These are phyloP conservation scores for Scortum barcoo DNA, from an alignment of 2,113 vertebrate species.

Conservation along the genomic window DNA sequence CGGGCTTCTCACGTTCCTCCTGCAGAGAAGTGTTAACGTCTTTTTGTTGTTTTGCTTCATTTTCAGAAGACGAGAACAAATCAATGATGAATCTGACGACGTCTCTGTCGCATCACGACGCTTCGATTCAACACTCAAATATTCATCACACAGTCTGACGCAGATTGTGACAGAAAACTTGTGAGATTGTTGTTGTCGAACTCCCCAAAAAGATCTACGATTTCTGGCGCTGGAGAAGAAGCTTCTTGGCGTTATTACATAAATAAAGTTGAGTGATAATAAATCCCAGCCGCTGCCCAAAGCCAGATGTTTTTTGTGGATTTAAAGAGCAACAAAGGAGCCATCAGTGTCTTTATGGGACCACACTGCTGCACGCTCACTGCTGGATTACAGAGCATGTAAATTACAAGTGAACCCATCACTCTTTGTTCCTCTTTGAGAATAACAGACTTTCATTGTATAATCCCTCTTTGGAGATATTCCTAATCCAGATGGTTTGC, in stretches of 20 bases:
- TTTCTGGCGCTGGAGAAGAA: not conserved
- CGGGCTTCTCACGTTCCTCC: too few species aligned
- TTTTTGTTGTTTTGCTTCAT: too few species aligned
- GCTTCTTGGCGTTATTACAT: not conserved
- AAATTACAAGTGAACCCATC: not conserved
- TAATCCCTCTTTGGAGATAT: constrained; percentile 40
- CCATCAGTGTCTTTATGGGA: not conserved
- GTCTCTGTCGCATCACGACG: too few species aligned
- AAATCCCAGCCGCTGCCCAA: not conserved
- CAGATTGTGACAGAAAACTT: not conserved
- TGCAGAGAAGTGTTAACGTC: too few species aligned
- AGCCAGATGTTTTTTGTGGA: not conserved
- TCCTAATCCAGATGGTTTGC: constrained; percentile 49
- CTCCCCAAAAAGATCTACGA: not conserved
- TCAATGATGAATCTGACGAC: too few species aligned
- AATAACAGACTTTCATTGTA: constrained; percentile 37
- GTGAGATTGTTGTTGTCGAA: not conserved
- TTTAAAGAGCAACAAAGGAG: not conserved
- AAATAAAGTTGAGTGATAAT: not conserved
- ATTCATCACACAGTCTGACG: not conserved
- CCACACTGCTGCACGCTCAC: not conserved
- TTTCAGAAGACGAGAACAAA: too few species aligned
- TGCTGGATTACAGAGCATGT: not conserved
- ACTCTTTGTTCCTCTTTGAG: constrained; percentile 22
- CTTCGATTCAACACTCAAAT: too few species aligned